Conservation (phyloP, 2,888 invertebrate genomes). For the Plebejus argus region DNA sequence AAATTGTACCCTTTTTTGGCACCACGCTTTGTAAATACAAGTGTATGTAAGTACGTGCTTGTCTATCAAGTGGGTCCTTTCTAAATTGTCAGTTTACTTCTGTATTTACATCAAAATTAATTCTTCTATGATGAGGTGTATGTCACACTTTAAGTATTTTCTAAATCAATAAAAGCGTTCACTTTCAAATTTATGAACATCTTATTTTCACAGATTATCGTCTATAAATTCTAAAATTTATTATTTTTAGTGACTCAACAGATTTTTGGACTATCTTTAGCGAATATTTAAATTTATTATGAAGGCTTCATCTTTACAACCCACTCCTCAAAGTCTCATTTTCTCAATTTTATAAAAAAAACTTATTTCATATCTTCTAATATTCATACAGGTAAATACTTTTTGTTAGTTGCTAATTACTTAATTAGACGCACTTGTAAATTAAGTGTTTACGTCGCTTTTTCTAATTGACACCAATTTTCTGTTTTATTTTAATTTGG, state of each 20-base stretch:
- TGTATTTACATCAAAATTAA: background rate
- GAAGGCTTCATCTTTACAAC: background rate
- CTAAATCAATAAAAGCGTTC: background rate
- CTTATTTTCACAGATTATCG: background rate
- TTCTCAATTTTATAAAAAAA: background rate
- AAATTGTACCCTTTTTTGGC: conserved; percentile 6
- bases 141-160: background rate
- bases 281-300: background rate
- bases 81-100: background rate
- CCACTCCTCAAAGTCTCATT: background rate
- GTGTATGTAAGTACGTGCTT: conserved; percentile 3
- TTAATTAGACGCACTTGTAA: background rate
- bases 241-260: background rate
- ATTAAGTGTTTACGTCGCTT: background rate
- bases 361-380: no score
- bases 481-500: conserved; percentile 18
- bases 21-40: conserved; percentile 15
- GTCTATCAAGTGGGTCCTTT: conserved; percentile 23
- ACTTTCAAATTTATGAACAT: background rate
- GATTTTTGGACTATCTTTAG: background rate
- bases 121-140: background rate
- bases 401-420: background rate
- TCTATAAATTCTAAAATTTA: background rate
- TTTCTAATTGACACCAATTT: background rate
- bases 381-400: no score